A percentile compares a stretch with the other conserved stretches of the same genome.
Evolutionary conservation across 2,888 invertebrate genomes (phyloP).

Genomic region (Craniophora ligustri): DNA sequence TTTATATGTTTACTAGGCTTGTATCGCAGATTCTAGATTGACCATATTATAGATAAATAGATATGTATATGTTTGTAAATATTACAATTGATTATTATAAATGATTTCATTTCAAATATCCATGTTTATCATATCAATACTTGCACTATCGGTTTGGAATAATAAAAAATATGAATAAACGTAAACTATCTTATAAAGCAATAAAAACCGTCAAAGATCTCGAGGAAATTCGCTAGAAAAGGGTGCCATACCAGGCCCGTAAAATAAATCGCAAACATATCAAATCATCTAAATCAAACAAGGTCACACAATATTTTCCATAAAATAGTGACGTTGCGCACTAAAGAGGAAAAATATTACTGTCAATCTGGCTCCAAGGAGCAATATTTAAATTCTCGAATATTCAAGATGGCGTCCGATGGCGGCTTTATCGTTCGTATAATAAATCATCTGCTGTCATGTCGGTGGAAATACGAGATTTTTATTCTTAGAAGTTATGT

Average conservation of each 20-base stretch:
- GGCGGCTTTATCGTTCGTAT: constrained; percentile 65
- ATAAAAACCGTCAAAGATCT: background rate
- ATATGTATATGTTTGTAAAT: too few species aligned
- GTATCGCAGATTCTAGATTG: too few species aligned
- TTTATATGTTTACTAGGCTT: too few species aligned
- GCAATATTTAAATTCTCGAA: constrained; percentile 57
- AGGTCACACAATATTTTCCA: constrained; percentile 27
- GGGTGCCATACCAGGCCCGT: background rate
- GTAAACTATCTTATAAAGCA: too few species aligned
- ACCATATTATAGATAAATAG: too few species aligned
- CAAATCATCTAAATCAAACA: constrained; percentile 25
- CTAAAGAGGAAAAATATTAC: constrained; percentile 54
- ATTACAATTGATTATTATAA: too few species aligned
- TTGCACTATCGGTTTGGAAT: too few species aligned
- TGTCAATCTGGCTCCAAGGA: constrained; percentile 52
- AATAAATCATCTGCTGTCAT: constrained; percentile 73
- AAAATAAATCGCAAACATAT: constrained; percentile 12
- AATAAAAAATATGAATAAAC: too few species aligned
- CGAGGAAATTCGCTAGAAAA: background rate
- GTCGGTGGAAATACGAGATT: constrained; percentile 64
- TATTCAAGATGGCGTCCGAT: constrained; percentile 67
- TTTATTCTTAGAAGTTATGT: constrained; percentile 62
- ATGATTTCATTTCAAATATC: too few species aligned
- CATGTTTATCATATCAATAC: too few species aligned
- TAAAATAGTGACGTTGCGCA: constrained; percentile 38